Conservation (phyloP, 2,113 vertebrate species). For the Eolophus roseicapilla region DNA sequence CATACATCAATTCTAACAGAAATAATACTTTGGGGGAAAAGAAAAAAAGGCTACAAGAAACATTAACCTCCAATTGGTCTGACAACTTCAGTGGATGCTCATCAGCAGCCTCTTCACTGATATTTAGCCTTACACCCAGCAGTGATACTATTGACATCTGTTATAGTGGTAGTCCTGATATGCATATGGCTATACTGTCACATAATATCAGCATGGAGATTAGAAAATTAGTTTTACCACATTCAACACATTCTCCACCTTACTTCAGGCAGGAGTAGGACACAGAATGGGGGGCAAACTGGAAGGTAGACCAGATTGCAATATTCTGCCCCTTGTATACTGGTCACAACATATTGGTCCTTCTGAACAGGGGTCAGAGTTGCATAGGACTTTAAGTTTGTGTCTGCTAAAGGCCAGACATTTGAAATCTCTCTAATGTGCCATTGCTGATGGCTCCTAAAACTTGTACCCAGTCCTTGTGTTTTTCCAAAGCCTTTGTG, state of each 20-base stretch:
- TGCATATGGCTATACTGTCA: not conserved
- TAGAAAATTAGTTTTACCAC: not conserved
- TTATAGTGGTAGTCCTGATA: not conserved
- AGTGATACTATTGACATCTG: not conserved
- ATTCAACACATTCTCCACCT: not conserved
- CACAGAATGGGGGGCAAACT: not conserved
- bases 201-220: not conserved
- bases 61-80: not conserved
- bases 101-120: not conserved
- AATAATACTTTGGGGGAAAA: not conserved
- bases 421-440: not conserved
- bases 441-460: not conserved
- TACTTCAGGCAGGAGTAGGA: not conserved
- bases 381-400: not conserved
- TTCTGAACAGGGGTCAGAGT: not conserved
- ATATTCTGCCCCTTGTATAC: not conserved
- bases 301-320: not conserved
- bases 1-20: not conserved
- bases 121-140: not conserved
- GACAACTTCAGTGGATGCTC: not conserved
- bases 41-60: not conserved
- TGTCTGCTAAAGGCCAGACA: not conserved
- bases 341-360: not conserved
- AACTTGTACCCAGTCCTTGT: not conserved
- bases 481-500: not conserved